Evolutionary conservation across 2,888 invertebrate genomes (phyloP).

Genomic region (Emmelina monodactyla): DNA sequence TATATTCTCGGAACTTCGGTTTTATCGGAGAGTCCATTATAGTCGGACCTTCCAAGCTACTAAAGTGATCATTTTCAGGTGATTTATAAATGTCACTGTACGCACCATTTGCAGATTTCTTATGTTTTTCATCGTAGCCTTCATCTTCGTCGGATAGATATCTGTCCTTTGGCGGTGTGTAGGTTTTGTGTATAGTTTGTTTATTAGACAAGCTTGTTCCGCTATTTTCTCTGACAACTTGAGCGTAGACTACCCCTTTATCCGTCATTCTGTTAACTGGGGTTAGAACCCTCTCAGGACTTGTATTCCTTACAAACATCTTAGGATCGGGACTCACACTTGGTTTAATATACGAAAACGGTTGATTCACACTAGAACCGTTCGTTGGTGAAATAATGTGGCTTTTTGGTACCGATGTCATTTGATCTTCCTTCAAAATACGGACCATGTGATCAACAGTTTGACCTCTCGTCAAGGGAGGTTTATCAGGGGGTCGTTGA

Average conservation of each 20-base stretch:
- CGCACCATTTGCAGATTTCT: slow-evolving; percentile 33
- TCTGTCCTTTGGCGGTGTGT: slow-evolving; percentile 51
- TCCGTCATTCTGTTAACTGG: slow-evolving; percentile 60
- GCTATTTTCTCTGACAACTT: slow-evolving; percentile 67
- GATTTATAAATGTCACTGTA: slow-evolving; percentile 57
- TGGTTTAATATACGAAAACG: slow-evolving; percentile 80
- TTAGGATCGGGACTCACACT: slow-evolving; percentile 62
- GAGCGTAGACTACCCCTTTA: slow-evolving; percentile 77
- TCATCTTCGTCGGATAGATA: slow-evolving; percentile 74
- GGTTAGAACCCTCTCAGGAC: slow-evolving; percentile 52
- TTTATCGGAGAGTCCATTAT: slow-evolving; percentile 69
- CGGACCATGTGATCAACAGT: slow-evolving; percentile 82
- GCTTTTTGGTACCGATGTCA: slow-evolving; percentile 71
- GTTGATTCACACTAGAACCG: slow-evolving; percentile 76
- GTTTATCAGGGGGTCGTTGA: slow-evolving; percentile 73
- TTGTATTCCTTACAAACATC: slow-evolving; percentile 44
- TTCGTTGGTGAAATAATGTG: slow-evolving; percentile 69
- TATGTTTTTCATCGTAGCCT: slow-evolving; percentile 72
- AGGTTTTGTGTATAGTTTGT: slow-evolving; percentile 62
- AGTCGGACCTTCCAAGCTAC: slow-evolving; percentile 44
- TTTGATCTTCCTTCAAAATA: slow-evolving; percentile 75
- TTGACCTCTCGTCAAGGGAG: slow-evolving; percentile 73
- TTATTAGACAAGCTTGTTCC: slow-evolving; percentile 31
- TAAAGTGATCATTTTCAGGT: slow-evolving; percentile 51
- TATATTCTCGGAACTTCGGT: slow-evolving; percentile 69